Evolutionary conservation across 2,797 vertebrate species (phyloP).

Genomic region (Bufotes viridis): DNA sequence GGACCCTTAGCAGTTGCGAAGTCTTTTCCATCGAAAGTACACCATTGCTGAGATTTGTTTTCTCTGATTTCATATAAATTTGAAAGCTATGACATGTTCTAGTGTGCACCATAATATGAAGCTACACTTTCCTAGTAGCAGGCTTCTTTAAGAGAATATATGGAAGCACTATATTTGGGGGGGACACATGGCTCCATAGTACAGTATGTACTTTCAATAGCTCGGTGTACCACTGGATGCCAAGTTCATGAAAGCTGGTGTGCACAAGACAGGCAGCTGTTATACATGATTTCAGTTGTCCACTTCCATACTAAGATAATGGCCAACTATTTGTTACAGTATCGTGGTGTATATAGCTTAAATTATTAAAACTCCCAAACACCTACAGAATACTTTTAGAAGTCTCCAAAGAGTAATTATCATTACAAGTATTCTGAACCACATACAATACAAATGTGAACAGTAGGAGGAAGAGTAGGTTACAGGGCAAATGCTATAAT

Average conservation of each 20-base stretch:
- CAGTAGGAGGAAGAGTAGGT: neutral
- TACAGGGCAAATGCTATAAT: neutral
- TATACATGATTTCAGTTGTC: no score
- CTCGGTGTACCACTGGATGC: no score
- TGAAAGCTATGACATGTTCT: no score
- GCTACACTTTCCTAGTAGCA: no score
- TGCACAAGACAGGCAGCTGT: no score
- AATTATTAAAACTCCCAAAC: neutral
- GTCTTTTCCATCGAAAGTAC: neutral
- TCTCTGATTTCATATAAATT: neutral
- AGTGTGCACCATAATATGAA: no score
- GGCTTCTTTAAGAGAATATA: no score
- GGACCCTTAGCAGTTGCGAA: no score
- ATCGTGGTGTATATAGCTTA: neutral
- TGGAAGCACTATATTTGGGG: no score
- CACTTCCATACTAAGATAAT: neutral
- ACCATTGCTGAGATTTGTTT: neutral
- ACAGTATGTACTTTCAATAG: no score
- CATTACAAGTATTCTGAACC: neutral
- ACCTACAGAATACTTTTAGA: neutral
- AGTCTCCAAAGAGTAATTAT: neutral
- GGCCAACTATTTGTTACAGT: neutral
- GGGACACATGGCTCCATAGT: no score
- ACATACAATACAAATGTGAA: neutral
- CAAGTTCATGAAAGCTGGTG: no score